Conservation (phyloP, 2,113 vertebrate genomes). For the Tragulus kanchil region DNA sequence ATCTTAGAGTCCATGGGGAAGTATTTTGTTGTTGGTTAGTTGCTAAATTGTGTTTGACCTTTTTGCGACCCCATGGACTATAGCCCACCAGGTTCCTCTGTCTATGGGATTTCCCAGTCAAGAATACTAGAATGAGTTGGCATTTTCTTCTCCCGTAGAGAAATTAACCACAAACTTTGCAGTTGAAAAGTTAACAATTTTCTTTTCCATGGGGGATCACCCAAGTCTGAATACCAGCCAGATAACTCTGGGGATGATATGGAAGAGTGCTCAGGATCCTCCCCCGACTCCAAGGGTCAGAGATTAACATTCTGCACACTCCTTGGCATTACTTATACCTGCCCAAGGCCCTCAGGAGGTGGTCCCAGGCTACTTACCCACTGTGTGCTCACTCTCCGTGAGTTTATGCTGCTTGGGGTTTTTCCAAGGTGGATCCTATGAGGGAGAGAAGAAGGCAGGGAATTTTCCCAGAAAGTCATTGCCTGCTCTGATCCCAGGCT, state of each 20-base stretch:
- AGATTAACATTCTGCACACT: not conserved
- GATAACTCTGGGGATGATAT: not conserved
- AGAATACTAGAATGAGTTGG: too few relatives aligned
- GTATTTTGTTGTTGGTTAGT: not conserved
- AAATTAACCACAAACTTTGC: too few relatives aligned
- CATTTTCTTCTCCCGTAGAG: too few relatives aligned
- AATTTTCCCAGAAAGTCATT: not conserved
- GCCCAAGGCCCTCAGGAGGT: not conserved
- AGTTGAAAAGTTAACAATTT: too few relatives aligned
- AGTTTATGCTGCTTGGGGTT: not conserved
- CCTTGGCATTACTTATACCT: not conserved
- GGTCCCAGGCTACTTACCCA: slow-evolving; percentile 64
- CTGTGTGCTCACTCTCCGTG: not conserved
- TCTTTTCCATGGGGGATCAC: too few relatives aligned
- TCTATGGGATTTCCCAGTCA: too few relatives aligned
- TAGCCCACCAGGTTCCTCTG: too few relatives aligned
- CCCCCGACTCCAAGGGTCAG: not conserved
- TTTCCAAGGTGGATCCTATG: slow-evolving; percentile 63
- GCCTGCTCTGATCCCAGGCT: not conserved
- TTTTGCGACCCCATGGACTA: too few relatives aligned
- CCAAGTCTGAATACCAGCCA: not conserved
- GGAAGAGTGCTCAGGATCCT: not conserved
- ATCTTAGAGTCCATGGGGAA: not conserved
- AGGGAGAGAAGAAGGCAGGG: not conserved
- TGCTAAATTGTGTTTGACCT: too few relatives aligned